These are phyloP conservation scores for Venturia canescens DNA, from an alignment of 1,140 invertebrate genomes.

Conservation along the genomic window DNA sequence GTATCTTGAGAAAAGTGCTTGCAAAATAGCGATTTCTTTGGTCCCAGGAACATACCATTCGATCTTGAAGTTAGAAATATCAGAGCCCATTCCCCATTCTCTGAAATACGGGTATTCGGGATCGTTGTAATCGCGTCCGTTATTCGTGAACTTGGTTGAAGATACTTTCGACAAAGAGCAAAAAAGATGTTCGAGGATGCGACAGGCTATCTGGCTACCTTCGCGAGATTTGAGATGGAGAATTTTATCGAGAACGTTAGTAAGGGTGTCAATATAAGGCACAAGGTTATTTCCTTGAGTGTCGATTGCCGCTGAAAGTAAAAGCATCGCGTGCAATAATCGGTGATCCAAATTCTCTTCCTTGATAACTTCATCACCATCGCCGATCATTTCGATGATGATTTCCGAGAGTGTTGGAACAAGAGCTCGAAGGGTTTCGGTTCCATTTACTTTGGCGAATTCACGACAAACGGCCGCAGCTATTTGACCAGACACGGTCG, in stretches of 20 bases:
- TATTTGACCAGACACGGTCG: constrained; percentile 88
- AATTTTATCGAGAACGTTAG: constrained; percentile 80
- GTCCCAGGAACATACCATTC: constrained; percentile 87
- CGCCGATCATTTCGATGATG: constrained; percentile 78
- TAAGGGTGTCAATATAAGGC: constrained; percentile 80
- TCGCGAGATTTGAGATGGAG: constrained; percentile 81
- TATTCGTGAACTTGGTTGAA: constrained; percentile 81
- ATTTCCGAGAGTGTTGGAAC: constrained; percentile 84
- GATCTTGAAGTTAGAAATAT: constrained; percentile 82
- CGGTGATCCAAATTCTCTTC: constrained; percentile 89
- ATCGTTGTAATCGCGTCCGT: constrained; percentile 79
- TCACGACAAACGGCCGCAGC: constrained; percentile 81
- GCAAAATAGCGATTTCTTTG: constrained; percentile 82
- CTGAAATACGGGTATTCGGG: constrained; percentile 87
- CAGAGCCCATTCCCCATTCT: constrained; percentile 88
- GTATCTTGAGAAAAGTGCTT: constrained; percentile 82
- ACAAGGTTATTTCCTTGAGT: constrained; percentile 81
- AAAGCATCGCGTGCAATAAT: constrained; percentile 86
- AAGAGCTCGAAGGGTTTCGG: constrained; percentile 83
- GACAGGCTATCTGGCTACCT: constrained; percentile 78
- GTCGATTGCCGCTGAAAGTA: constrained; percentile 85
- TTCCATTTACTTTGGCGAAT: constrained; percentile 83
- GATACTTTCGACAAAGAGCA: constrained; percentile 79
- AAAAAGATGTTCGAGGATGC: constrained; percentile 76
- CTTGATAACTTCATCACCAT: constrained; percentile 77